Base-by-base conservation (phyloP, 2,888 invertebrate genomes). In the Himalopsyche tibetana region DNA sequence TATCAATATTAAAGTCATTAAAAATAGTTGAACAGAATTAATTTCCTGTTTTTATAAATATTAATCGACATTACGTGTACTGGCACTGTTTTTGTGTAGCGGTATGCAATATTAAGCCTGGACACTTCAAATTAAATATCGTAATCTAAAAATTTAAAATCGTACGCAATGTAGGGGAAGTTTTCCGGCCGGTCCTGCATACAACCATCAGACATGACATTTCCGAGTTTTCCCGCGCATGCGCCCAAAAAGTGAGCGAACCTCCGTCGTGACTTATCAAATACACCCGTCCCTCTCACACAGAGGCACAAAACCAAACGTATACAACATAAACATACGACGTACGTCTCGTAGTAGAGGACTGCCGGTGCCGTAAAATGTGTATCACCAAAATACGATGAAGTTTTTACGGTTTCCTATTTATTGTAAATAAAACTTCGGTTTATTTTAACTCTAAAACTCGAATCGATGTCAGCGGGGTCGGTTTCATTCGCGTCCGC, bases 371-470 rank as follows among this genome's bases (percentile, higher is more conserved):
- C n/a, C 83, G 56, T 82, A 82, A 55, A 82, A 82, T 80, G 80
- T 85, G 69, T 85, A 55, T 80, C 42, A 51, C 81, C 74, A 74
- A 74, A 74, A 74, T 51, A 69, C 63, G 56, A 69, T 56, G 80
- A 85, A 74, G 38, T 63, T 83, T 83, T 80, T 85, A 85, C 45
- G 83, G 82, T 82, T 85, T 85, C 82, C 69, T 36, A 28, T 55
- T 17, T 85, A 79, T 55, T 45, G 69, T 82, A 69, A 83, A 82
- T 51, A 85, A 79, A n/a, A 42, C 42, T 19, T 19, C 19, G n/a
- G 55, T 82, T 74, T 85, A 36, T 69, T 80, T 82, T 45, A 55
- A 80, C 74, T 82, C 36, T 55, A 55, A 55, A 55, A 55, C 82
- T 12, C 79, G 74, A 84, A 84, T 84, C 79, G 79, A 82, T 79